These are phyloP conservation scores for Danionella cerebrum DNA, from an alignment of 2,113 vertebrate species.

Conservation along the genomic window DNA sequence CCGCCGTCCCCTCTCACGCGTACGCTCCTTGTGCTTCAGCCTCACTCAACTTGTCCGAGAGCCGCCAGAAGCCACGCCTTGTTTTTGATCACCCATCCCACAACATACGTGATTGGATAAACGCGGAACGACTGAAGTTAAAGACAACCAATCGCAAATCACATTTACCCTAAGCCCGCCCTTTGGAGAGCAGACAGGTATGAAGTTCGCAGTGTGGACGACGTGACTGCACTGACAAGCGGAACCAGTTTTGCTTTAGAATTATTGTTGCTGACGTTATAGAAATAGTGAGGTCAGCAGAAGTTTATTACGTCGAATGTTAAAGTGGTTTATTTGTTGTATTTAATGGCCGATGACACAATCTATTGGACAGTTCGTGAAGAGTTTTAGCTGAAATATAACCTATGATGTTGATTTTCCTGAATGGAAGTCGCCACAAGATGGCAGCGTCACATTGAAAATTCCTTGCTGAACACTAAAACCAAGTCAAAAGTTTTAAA, in stretches of 20 bases:
- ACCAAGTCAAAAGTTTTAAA: not conserved
- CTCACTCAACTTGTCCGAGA: slow-evolving; percentile 14
- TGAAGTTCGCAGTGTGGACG: not conserved
- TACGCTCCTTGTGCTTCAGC: not conserved
- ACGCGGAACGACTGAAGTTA: not conserved
- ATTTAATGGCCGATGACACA: not conserved
- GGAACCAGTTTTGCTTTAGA: not conserved
- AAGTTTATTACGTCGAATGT: not conserved
- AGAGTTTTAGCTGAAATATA: not conserved
- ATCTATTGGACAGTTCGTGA: not conserved
- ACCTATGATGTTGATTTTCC: not conserved
- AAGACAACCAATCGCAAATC: not conserved
- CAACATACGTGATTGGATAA: not conserved
- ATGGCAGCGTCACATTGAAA: slow-evolving; percentile 25
- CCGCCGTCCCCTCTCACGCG: not conserved
- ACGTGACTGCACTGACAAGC: not conserved
- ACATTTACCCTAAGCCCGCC: not conserved
- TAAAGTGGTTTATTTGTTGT: not conserved
- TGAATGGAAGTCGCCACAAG: slow-evolving; percentile 18
- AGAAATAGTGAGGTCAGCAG: not conserved
- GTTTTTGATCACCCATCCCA: not conserved
- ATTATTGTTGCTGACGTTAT: not conserved
- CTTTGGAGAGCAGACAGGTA: not conserved
- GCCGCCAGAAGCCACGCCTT: slow-evolving; percentile 11
- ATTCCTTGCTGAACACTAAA: not conserved